phyloP scores from a whole-genome alignment of 2,113 vertebrate species.

The Verasper variegatus region DNA sequence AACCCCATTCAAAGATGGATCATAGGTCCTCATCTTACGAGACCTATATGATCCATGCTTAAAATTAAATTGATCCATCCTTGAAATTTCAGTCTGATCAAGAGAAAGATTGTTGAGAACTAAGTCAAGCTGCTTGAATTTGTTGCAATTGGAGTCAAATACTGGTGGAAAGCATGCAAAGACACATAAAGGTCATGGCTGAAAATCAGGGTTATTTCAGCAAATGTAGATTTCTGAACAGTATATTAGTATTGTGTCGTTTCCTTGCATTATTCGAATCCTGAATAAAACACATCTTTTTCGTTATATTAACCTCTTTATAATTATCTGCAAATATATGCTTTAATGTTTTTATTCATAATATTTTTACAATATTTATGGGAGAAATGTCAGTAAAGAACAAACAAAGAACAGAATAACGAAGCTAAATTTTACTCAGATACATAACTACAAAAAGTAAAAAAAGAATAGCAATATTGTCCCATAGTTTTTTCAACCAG shows the following conservation, averaged over 20 bases:
- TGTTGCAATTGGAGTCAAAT: not conserved
- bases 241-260: not conserved
- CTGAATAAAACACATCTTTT: not conserved
- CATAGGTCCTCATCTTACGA: not conserved
- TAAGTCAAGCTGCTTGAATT: not conserved
- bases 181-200: not conserved
- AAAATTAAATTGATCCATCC: constrained; percentile 6
- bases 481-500: too few species aligned
- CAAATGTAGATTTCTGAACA: not conserved
- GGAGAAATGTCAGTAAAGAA: too few species aligned
- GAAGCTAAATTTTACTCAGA: too few species aligned
- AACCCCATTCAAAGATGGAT: not conserved
- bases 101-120: too few species aligned
- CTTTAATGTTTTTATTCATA: too few species aligned
- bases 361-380: too few species aligned
- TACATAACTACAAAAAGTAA: too few species aligned
- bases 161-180: not conserved
- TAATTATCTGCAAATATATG: too few species aligned
- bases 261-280: not conserved
- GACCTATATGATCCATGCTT: not conserved
- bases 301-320: too few species aligned
- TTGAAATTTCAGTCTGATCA: constrained; percentile 13
- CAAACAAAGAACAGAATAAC: too few species aligned
- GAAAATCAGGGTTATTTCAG: not conserved
- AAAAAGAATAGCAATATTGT: too few species aligned